phyloP scores from a whole-genome alignment of 2,113 vertebrate species.

The Saccopteryx leptura region DNA sequence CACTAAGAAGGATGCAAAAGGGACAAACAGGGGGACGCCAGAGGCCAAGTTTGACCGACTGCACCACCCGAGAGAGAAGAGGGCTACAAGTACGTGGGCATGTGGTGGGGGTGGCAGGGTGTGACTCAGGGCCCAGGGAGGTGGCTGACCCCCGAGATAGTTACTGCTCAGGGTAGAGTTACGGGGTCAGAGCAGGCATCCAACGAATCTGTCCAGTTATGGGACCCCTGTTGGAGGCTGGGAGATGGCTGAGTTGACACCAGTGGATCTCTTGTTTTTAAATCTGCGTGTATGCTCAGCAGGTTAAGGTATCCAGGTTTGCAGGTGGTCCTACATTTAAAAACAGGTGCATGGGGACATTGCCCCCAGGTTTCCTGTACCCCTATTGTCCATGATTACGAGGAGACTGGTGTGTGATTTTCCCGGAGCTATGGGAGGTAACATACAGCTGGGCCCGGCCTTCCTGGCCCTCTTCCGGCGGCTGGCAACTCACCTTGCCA shows the following conservation, averaged over 20 bases:
- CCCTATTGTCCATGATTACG: conserved; percentile 60
- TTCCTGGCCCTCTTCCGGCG: not conserved
- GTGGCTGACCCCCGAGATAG: not conserved
- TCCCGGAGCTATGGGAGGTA: conserved; percentile 34
- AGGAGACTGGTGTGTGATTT: conserved; percentile 65
- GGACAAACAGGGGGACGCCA: not conserved
- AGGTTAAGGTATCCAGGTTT: not conserved
- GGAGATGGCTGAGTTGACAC: not conserved
- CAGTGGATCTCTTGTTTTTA: not conserved
- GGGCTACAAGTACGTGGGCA: too few relatives aligned
- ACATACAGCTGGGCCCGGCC: not conserved
- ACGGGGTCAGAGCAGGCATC: not conserved
- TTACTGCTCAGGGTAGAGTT: not conserved
- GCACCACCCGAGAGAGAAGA: not conserved
- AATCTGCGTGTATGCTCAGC: not conserved
- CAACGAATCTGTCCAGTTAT: not conserved
- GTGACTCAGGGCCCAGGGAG: not conserved
- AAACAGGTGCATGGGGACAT: conserved; percentile 45
- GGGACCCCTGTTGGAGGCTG: not conserved
- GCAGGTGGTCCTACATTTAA: not conserved
- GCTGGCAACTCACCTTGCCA: not conserved
- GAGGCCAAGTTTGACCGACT: not conserved
- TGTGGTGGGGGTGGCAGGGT: rapidly evolving
- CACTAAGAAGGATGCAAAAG: not conserved
- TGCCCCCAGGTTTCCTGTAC: not conserved